Evolutionary conservation across 2,888 invertebrate genomes (phyloP), one percentile per base, ranked within the genome.

Genomic region (Melinopterus prodromus): DNA sequence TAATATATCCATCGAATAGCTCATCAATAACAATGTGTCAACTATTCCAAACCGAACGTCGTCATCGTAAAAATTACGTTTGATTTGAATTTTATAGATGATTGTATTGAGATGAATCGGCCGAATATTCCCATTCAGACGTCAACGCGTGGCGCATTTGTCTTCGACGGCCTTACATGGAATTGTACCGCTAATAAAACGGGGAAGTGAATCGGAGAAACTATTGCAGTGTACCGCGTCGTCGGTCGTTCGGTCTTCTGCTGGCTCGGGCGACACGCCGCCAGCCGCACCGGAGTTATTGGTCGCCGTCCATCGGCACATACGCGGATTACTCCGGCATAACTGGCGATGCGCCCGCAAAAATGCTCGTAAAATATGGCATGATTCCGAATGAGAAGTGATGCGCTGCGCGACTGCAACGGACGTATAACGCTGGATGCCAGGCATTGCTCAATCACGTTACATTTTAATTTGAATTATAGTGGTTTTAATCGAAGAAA

Each of bases 91-190:
- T 53, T 53, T 53, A 53, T 53, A 53, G 53, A 74, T 74, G 74
- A 74, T 74, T 74, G 35, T 74, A 74, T 74, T 74, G 74, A 74
- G 74, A 74, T 37, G 74, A 74, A 74, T 74, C 74, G 74, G n/a
- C 74, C 74, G 74, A 74, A 74, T 74, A 74, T 74, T 37, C 36
- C 74, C 74, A 74, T 74, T 74, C 74, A 74, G 37, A 74, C 74
- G 74, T 74, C 74, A 74, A 35, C 74, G 53, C 53, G 37, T 36
- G 35, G 74, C 74, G 74, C 74, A 74, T 74, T 74, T 74, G 74
- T 74, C 74, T 74, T 35, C 74, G 74, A 37, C n/a, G 35, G 74
- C 74, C 74, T 35, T 74, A 74, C 35, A 74, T 37, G 74, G 74
- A 35, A 74, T 74, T 37, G 74, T 35, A 74, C 74, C 74, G 74